Percentiles rank a stretch among this genome's conserved stretches.
These are phyloP conservation scores for Myoxocephalus aenaeus DNA, from an alignment of 2,797 vertebrate genomes.

Conservation along the genomic window DNA sequence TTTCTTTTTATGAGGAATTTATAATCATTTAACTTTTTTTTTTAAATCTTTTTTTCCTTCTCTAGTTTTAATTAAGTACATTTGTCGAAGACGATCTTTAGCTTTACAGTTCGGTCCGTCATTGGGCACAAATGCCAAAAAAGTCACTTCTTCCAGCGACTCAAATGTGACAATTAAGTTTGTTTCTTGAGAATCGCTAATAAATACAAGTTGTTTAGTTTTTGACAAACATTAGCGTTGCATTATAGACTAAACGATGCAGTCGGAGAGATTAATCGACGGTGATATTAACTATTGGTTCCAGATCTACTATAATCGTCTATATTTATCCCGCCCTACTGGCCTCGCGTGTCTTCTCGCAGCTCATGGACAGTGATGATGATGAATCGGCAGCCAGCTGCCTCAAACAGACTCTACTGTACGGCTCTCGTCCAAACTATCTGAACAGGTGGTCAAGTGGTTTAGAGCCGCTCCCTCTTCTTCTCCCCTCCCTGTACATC, in stretches of 20 bases:
- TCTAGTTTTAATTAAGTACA: background rate
- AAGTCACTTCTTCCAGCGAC: background rate
- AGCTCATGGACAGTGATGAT: slow-evolving; percentile 25
- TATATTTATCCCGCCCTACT: background rate
- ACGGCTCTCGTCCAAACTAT: slow-evolving; percentile 11
- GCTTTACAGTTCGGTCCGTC: background rate
- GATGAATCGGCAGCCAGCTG: slow-evolving; percentile 50
- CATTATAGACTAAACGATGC: background rate
- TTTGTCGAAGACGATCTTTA: background rate
- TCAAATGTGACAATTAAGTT: background rate
- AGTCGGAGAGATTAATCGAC: background rate
- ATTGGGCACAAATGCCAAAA: background rate
- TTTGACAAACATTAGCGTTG: no score
- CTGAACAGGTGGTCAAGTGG: slow-evolving; percentile 63
- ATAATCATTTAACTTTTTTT: background rate
- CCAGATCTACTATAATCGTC: background rate
- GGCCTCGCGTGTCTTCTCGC: background rate
- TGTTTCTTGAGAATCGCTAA: no score
- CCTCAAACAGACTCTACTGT: slow-evolving; percentile 33
- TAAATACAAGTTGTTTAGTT: background rate
- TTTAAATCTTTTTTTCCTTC: no score
- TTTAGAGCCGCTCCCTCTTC: background rate
- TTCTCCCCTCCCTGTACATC: background rate
- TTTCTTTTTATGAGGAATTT: background rate
- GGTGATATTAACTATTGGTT: background rate